phyloP scores from a whole-genome alignment of 1,140 invertebrate genomes.

The Scaptomyza graminum region DNA sequence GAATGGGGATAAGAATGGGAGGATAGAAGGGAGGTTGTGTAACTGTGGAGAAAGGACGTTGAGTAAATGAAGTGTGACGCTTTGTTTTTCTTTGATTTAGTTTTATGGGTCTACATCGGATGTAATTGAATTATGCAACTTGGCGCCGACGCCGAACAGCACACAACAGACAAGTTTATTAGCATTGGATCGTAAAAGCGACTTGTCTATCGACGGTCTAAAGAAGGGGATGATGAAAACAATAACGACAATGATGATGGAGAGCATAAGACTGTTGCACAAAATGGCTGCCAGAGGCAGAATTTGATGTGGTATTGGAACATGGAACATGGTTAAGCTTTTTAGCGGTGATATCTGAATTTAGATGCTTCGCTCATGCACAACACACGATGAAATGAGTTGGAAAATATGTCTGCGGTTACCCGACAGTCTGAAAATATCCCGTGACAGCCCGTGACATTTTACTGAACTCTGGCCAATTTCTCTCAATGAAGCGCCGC shows the following conservation, averaged over 20 bases:
- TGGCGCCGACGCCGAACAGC: slow-evolving; percentile 61
- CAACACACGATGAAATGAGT: slow-evolving; percentile 69
- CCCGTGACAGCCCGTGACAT: slow-evolving; percentile 5
- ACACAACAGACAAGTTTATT: slow-evolving; percentile 60
- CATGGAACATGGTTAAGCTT: slow-evolving; percentile 53
- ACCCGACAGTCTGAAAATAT: slow-evolving; percentile 1
- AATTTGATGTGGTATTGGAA: slow-evolving; percentile 2
- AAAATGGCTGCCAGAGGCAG: slow-evolving; percentile 19
- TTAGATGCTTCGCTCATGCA: slow-evolving; percentile 47
- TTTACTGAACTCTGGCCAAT: slow-evolving; percentile 24
- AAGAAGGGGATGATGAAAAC: slow-evolving; percentile 23
- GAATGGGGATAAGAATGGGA: neutral
- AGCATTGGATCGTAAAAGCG: slow-evolving; percentile 74
- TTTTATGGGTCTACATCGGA: slow-evolving; percentile 84
- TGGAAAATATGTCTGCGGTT: slow-evolving; percentile 77
- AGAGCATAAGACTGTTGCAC: slow-evolving; percentile 39
- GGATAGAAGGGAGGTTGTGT: neutral
- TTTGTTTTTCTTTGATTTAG: slow-evolving; percentile 84
- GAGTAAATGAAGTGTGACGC: slow-evolving; percentile 82
- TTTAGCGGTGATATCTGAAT: slow-evolving; percentile 75
- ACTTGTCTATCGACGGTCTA: slow-evolving; percentile 6
- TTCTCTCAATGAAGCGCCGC: slow-evolving; percentile 43
- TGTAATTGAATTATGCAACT: slow-evolving; percentile 84
- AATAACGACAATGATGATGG: slow-evolving; percentile 35
- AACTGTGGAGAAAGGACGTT: slow-evolving; percentile 20